Evolutionary conservation across 2,113 vertebrate genomes (phyloP).

Genomic region (Orthonyx spaldingii): DNA sequence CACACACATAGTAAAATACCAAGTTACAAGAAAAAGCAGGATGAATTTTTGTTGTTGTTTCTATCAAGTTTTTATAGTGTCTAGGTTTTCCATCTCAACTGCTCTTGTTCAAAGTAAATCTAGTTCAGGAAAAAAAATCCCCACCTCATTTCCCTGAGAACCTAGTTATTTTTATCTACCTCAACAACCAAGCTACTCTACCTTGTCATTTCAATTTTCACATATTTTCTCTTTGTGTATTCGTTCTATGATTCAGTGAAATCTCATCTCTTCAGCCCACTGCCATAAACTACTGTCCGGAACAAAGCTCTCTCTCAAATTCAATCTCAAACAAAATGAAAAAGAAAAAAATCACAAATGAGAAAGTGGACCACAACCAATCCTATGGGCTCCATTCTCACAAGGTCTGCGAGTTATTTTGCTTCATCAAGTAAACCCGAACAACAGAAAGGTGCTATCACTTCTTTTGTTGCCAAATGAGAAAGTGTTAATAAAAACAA

Average conservation of each 20-base stretch:
- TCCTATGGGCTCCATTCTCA: conserved; percentile 21
- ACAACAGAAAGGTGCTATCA: background rate
- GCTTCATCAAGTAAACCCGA: conserved; percentile 41
- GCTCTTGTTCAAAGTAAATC: conserved; percentile 37
- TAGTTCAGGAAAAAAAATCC: conserved; percentile 21
- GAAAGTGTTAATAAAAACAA: conserved; percentile 23
- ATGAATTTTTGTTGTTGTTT: background rate
- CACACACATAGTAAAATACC: background rate
- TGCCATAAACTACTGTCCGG: conserved; percentile 59
- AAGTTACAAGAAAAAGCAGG: background rate
- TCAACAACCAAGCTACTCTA: conserved; percentile 66
- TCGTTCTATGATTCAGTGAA: conserved; percentile 62
- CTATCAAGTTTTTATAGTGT: background rate
- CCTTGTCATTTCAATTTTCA: conserved; percentile 74
- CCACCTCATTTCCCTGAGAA: conserved; percentile 60
- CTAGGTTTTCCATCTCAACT: conserved; percentile 26
- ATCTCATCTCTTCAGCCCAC: conserved; percentile 69
- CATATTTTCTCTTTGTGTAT: conserved; percentile 68
- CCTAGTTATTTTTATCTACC: conserved; percentile 62
- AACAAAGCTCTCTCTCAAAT: conserved; percentile 74
- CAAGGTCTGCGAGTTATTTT: conserved; percentile 43
- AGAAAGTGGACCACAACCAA: conserved; percentile 59
- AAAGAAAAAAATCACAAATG: conserved; percentile 66
- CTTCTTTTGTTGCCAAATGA: background rate
- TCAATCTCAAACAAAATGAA: conserved; percentile 74